Percentiles rank a stretch among this genome's conserved stretches.
Evolutionary conservation across 2,888 invertebrate species (phyloP).

Genomic region (Monoplex corrugatus): DNA sequence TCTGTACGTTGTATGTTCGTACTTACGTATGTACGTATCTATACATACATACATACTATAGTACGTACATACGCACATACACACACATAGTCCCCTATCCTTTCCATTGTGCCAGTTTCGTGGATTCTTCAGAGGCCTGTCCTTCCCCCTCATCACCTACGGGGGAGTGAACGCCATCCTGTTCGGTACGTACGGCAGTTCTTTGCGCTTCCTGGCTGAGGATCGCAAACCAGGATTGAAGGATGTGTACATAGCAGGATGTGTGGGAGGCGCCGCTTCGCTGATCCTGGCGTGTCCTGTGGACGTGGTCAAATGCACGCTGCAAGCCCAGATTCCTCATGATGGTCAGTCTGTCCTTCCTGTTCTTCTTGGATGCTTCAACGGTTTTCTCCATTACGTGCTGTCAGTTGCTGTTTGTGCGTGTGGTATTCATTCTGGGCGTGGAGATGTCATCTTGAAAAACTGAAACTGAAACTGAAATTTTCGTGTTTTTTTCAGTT

Average conservation of each 20-base stretch:
- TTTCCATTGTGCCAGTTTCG: conserved; percentile 81
- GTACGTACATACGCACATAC: too few species aligned
- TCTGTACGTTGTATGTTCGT: too few species aligned
- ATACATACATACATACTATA: too few species aligned
- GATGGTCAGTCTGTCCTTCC: conserved; percentile 28
- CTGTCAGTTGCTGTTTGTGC: too few species aligned
- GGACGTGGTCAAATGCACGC: conserved; percentile 93
- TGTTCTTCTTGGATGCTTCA: too few species aligned
- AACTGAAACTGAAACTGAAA: too few species aligned
- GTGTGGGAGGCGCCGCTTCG: conserved; percentile 91
- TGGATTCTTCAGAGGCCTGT: conserved; percentile 92
- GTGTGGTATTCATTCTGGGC: too few species aligned
- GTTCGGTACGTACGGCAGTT: conserved; percentile 95
- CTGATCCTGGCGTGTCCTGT: conserved; percentile 93
- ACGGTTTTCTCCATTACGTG: too few species aligned
- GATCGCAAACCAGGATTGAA: neutral
- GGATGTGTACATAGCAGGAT: conserved; percentile 86
- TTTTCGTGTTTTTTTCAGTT: too few species aligned
- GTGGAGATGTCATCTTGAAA: too few species aligned
- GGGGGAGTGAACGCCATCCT: conserved; percentile 95
- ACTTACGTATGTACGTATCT: too few species aligned
- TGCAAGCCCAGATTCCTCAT: conserved; percentile 86
- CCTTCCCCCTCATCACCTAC: conserved; percentile 94
- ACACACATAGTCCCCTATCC: too few species aligned
- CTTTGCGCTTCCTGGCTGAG: conserved; percentile 61